Evolutionary conservation across 2,888 invertebrate species (phyloP), one percentile per base, ranked within the genome.

Genomic region (Campaea margaritaria): DNA sequence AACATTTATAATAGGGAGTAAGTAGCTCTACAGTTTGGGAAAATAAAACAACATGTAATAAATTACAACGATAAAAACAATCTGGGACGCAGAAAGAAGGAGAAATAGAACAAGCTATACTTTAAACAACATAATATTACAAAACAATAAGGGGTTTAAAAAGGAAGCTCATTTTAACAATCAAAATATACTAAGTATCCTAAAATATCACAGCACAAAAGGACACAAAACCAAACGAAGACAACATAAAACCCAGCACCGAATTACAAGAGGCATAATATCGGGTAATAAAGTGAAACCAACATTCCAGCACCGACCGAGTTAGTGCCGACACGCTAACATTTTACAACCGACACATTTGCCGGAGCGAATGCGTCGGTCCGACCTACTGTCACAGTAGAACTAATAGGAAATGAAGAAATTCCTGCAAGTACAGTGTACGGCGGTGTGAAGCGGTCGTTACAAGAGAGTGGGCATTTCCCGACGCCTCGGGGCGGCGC

Each of bases 401-500:
- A n/a, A n/a, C n/a, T n/a, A n/a, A n/a, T n/a, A n/a, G n/a, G n/a
- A n/a, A n/a, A n/a, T n/a, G n/a, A n/a, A n/a, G n/a, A n/a, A n/a
- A n/a, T n/a, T n/a, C n/a, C n/a, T n/a, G n/a, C n/a, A n/a, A n/a
- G n/a, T n/a, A n/a, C n/a, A n/a, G n/a, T n/a, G n/a, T n/a, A n/a
- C n/a, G n/a, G 21, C 21, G 21, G 21, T 21, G 21, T 5, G 5
- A 21, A 21, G 21, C 21, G 21, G 21, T n/a, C n/a, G 16, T 45
- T 77, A 84, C 45, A 86, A 70, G n/a, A 87, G 81, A n/a, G 83
- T 78, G 57, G 81, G 79, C 59, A 72, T 63, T 14, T 71, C 44
- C 12, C n/a, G 39, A 46, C 12, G 44, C 16, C 14, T 8, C 31
- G 62, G 15, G 62, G 15, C 27, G 7, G 31, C 36, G 51, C 14